Conservation (phyloP, 2,888 invertebrate species). For the Pilophorus perplexus region DNA sequence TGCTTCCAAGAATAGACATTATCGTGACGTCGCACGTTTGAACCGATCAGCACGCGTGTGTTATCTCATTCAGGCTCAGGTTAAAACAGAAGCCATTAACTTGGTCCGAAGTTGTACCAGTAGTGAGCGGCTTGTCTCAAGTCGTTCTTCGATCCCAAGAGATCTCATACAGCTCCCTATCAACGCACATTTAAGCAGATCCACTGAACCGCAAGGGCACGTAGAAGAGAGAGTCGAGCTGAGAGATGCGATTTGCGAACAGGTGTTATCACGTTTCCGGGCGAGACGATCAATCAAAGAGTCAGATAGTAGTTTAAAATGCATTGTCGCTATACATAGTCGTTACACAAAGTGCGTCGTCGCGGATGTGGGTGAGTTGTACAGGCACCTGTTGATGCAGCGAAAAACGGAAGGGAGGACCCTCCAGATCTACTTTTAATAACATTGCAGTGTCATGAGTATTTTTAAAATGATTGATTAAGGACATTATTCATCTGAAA, state of each 20-base stretch:
- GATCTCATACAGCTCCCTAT: neutral
- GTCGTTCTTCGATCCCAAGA: neutral
- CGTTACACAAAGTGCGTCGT: too few relatives aligned
- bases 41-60: constrained; percentile 20
- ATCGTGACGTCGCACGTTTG: constrained; percentile 19
- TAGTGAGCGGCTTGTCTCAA: neutral
- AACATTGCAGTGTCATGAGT: too few relatives aligned
- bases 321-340: too few relatives aligned
- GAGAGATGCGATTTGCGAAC: neutral
- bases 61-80: constrained; percentile 18
- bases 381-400: too few relatives aligned
- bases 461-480: too few relatives aligned
- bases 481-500: too few relatives aligned
- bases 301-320: too few relatives aligned
- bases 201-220: neutral
- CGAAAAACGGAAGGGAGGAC: too few relatives aligned
- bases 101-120: neutral
- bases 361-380: too few relatives aligned
- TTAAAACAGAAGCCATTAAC: neutral
- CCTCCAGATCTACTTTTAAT: too few relatives aligned
- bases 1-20: neutral
- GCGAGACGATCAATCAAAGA: neutral
- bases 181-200: neutral
- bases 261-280: neutral
- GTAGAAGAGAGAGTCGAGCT: neutral